Percentiles rank a stretch among this genome's conserved stretches.
Evolutionary conservation across 2,113 vertebrate genomes (phyloP).

Genomic region (Acanthochromis polyacanthus): DNA sequence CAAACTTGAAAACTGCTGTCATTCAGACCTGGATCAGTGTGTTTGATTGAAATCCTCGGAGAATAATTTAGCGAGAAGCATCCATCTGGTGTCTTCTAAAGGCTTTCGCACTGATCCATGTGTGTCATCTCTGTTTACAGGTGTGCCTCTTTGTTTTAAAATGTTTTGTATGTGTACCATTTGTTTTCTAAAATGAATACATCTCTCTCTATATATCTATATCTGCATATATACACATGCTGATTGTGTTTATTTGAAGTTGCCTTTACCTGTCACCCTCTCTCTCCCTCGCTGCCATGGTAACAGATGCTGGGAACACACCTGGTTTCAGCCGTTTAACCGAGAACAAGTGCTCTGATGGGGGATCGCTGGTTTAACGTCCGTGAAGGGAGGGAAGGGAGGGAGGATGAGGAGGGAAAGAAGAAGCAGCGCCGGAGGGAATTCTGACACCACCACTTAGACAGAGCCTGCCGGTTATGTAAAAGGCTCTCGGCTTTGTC

Average conservation of each 20-base stretch:
- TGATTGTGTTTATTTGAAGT: constrained; percentile 26
- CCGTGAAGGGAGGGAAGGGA: constrained; percentile 40
- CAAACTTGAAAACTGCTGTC: constrained; percentile 23
- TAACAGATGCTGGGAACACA: constrained; percentile 60
- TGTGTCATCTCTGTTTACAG: constrained; percentile 48
- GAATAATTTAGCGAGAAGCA: constrained; percentile 6
- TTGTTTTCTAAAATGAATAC: constrained; percentile 31
- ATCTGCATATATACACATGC: constrained; percentile 8
- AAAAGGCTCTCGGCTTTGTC: constrained; percentile 75
- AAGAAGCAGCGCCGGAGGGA: constrained; percentile 11
- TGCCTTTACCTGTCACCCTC: constrained; percentile 1
- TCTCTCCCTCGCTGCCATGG: constrained; percentile 5
- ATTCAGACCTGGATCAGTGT: constrained; percentile 9
- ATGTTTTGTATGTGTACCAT: constrained; percentile 11
- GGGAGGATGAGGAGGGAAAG: no score
- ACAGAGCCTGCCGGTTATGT: constrained; percentile 71
- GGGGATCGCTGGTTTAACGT: constrained; percentile 53
- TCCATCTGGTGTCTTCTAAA: not conserved
- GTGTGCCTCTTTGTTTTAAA: constrained; percentile 39
- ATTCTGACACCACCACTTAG: constrained; percentile 68
- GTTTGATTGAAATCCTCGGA: not conserved
- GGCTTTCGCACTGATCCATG: not conserved
- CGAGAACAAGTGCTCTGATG: constrained; percentile 35
- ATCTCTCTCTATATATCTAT: constrained; percentile 2
- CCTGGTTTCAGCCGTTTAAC: constrained; percentile 32